phyloP scores from a whole-genome alignment of 2,888 invertebrate genomes.

The Drosophila fungiperda region DNA sequence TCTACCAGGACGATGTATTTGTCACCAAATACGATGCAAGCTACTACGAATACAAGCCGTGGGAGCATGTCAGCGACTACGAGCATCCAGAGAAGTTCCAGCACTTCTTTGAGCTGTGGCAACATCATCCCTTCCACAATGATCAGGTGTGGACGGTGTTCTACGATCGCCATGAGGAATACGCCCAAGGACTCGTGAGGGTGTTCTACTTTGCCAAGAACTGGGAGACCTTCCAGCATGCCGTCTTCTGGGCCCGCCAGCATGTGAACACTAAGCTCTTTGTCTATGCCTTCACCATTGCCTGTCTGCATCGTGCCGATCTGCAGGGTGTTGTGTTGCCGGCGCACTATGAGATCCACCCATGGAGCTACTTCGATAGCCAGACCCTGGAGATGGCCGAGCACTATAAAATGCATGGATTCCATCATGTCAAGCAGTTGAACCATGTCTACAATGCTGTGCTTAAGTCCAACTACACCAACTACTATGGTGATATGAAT shows the following conservation, averaged over 20 bases:
- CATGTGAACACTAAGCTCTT: conserved; percentile 88
- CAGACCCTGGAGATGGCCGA: conserved; percentile 86
- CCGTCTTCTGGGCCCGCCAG: conserved; percentile 89
- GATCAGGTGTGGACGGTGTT: conserved; percentile 81
- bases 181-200: conserved; percentile 87
- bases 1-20: conserved; percentile 87
- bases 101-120: conserved; percentile 86
- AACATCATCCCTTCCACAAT: conserved; percentile 85
- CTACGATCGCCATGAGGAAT: conserved; percentile 85
- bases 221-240: conserved; percentile 90
- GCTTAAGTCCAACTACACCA: conserved; percentile 89
- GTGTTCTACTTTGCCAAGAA: conserved; percentile 90
- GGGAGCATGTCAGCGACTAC: conserved; percentile 87
- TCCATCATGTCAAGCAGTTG: conserved; percentile 86
- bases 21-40: conserved; percentile 86
- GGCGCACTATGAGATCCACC: conserved; percentile 89
- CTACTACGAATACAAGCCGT: conserved; percentile 86
- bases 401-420: conserved; percentile 87
- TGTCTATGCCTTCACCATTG: conserved; percentile 87
- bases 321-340: conserved; percentile 87
- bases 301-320: conserved; percentile 87
- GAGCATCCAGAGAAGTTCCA: conserved; percentile 87
- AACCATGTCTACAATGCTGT: conserved; percentile 86
- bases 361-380: conserved; percentile 88
- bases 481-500: conserved; percentile 87